Conservation (phyloP, 1,140 invertebrate species). For the Drosophila elegans region DNA sequence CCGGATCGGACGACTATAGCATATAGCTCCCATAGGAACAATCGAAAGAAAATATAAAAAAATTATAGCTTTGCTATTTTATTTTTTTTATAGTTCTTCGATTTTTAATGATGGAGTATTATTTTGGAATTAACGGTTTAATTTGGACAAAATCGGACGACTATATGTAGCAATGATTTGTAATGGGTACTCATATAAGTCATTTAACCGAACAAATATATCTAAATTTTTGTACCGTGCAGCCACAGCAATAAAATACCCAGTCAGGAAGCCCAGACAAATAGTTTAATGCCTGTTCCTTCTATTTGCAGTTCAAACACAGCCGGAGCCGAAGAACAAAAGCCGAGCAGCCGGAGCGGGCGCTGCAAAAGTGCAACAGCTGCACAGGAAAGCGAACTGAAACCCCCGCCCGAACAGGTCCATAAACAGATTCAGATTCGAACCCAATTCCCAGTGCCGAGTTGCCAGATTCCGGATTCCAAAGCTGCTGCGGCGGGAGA, state of each 20-base stretch:
- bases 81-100: no score
- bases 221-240: not conserved
- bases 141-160: no score
- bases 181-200: no score
- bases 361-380: constrained; percentile 78
- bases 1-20: no score
- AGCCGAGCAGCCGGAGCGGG: constrained; percentile 32
- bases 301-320: constrained; percentile 80
- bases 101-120: no score
- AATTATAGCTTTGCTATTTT: no score
- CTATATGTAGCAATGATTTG: no score
- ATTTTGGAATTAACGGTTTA: no score
- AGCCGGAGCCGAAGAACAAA: constrained; percentile 26
- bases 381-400: constrained; percentile 52
- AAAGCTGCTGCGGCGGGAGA: constrained; percentile 60
- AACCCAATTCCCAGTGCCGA: not conserved
- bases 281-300: constrained; percentile 74
- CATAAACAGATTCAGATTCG: not conserved
- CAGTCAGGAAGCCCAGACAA: constrained; percentile 66
- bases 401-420: not conserved
- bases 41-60: no score
- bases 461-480: constrained; percentile 22
- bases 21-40: no score
- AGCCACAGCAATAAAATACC: constrained; percentile 13
- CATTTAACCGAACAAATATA: no score